A percentile compares a stretch with the other conserved stretches of the same genome.
phyloP scores from a whole-genome alignment of 2,888 invertebrate species.

The Latrodectus elegans region DNA sequence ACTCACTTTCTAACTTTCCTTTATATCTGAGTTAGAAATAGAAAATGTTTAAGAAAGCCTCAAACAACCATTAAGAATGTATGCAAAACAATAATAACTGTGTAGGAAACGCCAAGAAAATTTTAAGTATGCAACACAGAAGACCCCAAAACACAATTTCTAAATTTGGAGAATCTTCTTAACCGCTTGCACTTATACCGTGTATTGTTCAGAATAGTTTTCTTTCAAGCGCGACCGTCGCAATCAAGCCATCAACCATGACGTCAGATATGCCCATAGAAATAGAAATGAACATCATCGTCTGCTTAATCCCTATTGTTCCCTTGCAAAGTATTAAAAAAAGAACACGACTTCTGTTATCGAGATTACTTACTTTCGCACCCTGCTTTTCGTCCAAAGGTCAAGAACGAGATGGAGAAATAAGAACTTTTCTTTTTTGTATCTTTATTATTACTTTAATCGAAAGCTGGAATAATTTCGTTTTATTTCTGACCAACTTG shows the following conservation, averaged over 20 bases:
- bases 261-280: constrained; percentile 41
- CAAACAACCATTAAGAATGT: no score
- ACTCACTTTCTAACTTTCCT: no score
- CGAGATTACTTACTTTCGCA: constrained; percentile 34
- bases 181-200: neutral
- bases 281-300: constrained; percentile 21
- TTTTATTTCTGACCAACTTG: constrained; percentile 48
- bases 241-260: constrained; percentile 21
- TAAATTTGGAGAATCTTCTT: constrained; percentile 46
- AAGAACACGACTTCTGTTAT: constrained; percentile 27
- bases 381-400: constrained; percentile 43
- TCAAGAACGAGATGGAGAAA: constrained; percentile 51
- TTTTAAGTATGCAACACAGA: constrained; percentile 21
- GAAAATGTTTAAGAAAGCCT: no score
- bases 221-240: constrained; percentile 41
- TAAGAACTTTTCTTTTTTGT: constrained; percentile 32
- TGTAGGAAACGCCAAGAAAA: neutral
- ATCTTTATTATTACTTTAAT: constrained; percentile 29
- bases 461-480: constrained; percentile 39
- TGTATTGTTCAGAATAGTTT: constrained; percentile 42
- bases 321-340: constrained; percentile 37
- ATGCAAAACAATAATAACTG: no score
- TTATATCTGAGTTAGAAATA: no score
- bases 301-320: constrained; percentile 49
- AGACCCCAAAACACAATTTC: constrained; percentile 49